Evolutionary conservation across 2,113 vertebrate genomes (phyloP).

Genomic region (Notechis scutatus): DNA sequence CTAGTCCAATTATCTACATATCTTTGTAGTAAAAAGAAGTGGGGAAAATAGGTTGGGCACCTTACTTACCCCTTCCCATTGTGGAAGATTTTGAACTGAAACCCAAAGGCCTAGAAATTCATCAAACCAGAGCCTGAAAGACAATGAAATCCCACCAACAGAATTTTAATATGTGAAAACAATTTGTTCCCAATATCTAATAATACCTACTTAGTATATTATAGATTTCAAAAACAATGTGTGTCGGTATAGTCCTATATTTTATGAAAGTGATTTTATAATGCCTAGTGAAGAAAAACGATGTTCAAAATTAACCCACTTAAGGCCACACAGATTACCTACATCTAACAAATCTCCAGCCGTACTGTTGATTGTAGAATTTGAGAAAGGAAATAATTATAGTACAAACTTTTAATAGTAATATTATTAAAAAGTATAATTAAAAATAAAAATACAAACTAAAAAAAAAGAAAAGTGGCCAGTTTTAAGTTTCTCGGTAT

Average conservation of each 20-base stretch:
- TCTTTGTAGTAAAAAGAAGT: not conserved
- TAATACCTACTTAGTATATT: not conserved
- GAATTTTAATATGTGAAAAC: not conserved
- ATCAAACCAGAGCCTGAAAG: conserved; percentile 93
- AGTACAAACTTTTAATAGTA: not conserved
- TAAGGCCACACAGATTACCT: not conserved
- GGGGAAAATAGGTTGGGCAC: not conserved
- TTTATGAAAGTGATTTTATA: not conserved
- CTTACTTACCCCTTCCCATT: conserved; percentile 94
- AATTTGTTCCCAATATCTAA: not conserved
- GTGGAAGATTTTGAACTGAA: conserved; percentile 95
- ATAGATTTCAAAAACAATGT: not conserved
- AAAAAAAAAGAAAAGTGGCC: not conserved
- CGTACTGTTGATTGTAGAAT: not conserved
- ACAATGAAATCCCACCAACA: conserved; percentile 41
- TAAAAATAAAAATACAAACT: not conserved
- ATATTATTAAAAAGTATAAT: not conserved
- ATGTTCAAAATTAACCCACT: not conserved
- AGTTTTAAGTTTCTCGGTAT: too few relatives aligned
- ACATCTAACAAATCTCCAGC: not conserved
- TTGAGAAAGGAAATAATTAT: not conserved
- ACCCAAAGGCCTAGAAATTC: conserved; percentile 93
- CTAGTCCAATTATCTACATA: not conserved
- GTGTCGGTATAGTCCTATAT: not conserved
- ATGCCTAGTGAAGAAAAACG: not conserved